These are phyloP conservation scores for Gavia stellata DNA, from an alignment of 2,113 vertebrate species.

Conservation along the genomic window DNA sequence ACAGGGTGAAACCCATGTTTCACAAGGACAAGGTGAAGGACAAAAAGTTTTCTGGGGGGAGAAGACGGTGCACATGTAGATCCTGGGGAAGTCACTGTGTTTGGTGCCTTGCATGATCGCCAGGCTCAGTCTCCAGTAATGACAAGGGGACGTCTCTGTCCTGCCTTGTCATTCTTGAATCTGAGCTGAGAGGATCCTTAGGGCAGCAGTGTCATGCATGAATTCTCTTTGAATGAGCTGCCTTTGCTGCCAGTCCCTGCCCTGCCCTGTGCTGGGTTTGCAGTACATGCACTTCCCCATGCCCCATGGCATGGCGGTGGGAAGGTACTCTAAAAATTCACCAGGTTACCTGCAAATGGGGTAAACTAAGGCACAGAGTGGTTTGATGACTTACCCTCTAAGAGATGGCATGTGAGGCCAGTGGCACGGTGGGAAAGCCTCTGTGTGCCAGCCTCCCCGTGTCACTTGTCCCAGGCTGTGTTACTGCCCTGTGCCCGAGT, in stretches of 20 bases:
- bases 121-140: not conserved
- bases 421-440: not conserved
- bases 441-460: not conserved
- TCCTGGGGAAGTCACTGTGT: not conserved
- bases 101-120: not conserved
- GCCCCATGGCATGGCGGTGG: fast-evolving
- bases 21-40: not conserved
- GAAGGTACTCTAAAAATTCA: not conserved
- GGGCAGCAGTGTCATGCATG: not conserved
- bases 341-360: not conserved
- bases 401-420: not conserved
- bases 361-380: not conserved
- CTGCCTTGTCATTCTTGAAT: not conserved
- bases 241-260: not conserved
- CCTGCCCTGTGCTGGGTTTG: not conserved
- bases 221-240: not conserved
- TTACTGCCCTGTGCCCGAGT: not conserved
- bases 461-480: not conserved
- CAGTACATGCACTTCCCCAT: no score
- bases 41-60: not conserved
- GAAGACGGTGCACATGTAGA: not conserved
- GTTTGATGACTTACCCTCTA: not conserved
- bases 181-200: not conserved
- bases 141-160: not conserved
- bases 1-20: not conserved